These are phyloP conservation scores for Agrotis puta DNA, from an alignment of 2,888 invertebrate species.

Conservation along the genomic window DNA sequence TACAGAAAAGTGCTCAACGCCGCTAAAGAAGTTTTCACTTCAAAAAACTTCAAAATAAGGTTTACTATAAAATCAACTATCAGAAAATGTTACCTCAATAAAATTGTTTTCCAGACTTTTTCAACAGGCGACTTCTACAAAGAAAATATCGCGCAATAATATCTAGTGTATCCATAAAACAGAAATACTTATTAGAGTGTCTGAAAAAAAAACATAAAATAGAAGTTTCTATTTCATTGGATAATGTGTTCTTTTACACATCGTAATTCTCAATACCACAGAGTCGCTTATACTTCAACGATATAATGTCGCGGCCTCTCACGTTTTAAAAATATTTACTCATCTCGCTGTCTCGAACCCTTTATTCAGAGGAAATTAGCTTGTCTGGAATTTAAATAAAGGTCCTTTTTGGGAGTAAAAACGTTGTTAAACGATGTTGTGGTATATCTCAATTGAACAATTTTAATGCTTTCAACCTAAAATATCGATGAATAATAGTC, in stretches of 20 bases:
- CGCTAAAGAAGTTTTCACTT: no score
- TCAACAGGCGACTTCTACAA: background rate
- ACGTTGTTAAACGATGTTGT: conserved; percentile 4
- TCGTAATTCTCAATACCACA: background rate
- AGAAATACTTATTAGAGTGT: background rate
- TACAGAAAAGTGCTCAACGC: no score
- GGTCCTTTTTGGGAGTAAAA: conserved; percentile 4
- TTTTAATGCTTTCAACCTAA: background rate
- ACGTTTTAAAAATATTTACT: conserved; percentile 41
- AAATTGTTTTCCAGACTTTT: background rate
- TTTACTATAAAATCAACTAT: background rate
- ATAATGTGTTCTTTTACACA: background rate
- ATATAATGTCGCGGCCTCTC: conserved; percentile 6
- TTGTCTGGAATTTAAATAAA: conserved; percentile 66
- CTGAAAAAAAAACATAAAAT: no score
- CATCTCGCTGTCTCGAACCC: conserved; percentile 31
- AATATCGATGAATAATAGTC: background rate
- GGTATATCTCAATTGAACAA: conserved; percentile 18
- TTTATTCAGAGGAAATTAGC: conserved; percentile 76
- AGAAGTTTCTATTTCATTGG: no score
- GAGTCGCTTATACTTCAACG: conserved; percentile 4
- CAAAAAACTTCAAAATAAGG: no score
- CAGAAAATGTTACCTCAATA: background rate
- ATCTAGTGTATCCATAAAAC: background rate
- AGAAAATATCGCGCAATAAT: background rate